Evolutionary conservation across 2,888 invertebrate genomes (phyloP).

Genomic region (Phortica magna): DNA sequence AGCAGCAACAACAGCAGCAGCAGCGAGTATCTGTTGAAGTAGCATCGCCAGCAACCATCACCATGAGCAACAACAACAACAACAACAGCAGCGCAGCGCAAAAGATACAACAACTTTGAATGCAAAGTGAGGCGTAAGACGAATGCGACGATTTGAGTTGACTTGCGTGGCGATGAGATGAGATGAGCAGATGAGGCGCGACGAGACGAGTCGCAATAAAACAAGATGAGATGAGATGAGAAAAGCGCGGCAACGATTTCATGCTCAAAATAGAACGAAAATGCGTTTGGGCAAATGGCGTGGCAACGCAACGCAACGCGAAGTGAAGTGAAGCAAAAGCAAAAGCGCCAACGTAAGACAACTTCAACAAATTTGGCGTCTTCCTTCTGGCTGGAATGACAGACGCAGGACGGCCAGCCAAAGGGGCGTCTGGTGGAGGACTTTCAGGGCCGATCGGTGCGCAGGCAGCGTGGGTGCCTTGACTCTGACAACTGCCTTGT

Average conservation of each 20-base stretch:
- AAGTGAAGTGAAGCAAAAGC: too few relatives aligned
- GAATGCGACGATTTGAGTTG: background rate
- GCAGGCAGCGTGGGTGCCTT: background rate
- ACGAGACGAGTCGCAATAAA: background rate
- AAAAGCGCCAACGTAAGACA: background rate
- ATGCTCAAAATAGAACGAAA: conserved; percentile 34
- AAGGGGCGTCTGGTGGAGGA: too few relatives aligned
- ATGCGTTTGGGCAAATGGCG: conserved; percentile 11
- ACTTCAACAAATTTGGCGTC: background rate
- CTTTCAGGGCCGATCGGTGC: background rate
- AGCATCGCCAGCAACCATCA: conserved; percentile 23
- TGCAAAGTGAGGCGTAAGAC: conserved; percentile 1
- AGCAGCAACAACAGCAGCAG: conserved; percentile 15
- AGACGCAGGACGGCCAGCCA: background rate
- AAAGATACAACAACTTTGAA: background rate
- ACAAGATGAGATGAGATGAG: background rate
- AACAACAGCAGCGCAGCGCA: background rate
- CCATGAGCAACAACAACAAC: conserved; percentile 30
- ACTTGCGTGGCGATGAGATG: background rate
- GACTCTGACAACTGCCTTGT: background rate
- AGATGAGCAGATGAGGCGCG: background rate
- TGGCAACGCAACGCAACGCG: too few relatives aligned
- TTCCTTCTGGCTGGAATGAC: background rate
- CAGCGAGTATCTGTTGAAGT: conserved; percentile 21
- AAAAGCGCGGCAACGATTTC: conserved; percentile 30